Percentiles rank a stretch among this genome's conserved stretches.
phyloP scores from a whole-genome alignment of 2,888 invertebrate species.

The Ypsolopha sequella region DNA sequence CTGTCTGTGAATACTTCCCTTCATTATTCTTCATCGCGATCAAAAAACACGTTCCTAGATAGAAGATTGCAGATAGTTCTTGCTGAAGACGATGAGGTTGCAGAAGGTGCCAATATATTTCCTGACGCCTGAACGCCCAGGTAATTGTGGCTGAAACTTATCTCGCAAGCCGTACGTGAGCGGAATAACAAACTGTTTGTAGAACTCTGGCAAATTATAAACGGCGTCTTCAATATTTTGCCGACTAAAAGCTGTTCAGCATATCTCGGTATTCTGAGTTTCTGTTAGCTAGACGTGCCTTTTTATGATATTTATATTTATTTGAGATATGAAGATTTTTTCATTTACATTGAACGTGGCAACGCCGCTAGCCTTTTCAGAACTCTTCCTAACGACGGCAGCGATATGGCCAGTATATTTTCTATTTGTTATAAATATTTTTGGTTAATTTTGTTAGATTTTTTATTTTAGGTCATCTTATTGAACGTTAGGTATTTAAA shows the following conservation, averaged over 20 bases:
- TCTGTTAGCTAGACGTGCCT: too few relatives aligned
- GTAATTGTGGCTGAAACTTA: slow-evolving; percentile 68
- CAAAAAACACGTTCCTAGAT: slow-evolving; percentile 19
- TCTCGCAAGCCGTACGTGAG: slow-evolving; percentile 59
- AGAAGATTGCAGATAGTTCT: slow-evolving; percentile 39
- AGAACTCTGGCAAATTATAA: slow-evolving; percentile 55
- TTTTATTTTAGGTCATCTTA: too few relatives aligned
- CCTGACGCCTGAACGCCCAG: slow-evolving; percentile 64
- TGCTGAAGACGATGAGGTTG: slow-evolving; percentile 27
- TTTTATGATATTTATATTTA: too few relatives aligned
- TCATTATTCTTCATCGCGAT: not conserved
- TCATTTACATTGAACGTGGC: too few relatives aligned
- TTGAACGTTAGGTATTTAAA: too few relatives aligned
- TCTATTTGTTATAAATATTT: too few relatives aligned
- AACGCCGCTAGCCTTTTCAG: too few relatives aligned
- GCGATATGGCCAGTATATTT: too few relatives aligned
- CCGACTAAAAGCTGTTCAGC: slow-evolving; percentile 15
- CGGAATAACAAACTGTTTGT: slow-evolving; percentile 47
- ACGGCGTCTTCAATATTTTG: slow-evolving; percentile 22
- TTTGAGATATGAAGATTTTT: too few relatives aligned
- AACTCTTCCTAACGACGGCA: too few relatives aligned
- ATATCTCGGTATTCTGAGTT: not conserved
- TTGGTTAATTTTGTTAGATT: too few relatives aligned
- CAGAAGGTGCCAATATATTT: slow-evolving; percentile 66
- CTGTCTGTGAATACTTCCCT: not conserved